Evolutionary conservation across 2,888 invertebrate species (phyloP), one percentile per base, ranked within the genome.

Genomic region (Uloborus plumipes): DNA sequence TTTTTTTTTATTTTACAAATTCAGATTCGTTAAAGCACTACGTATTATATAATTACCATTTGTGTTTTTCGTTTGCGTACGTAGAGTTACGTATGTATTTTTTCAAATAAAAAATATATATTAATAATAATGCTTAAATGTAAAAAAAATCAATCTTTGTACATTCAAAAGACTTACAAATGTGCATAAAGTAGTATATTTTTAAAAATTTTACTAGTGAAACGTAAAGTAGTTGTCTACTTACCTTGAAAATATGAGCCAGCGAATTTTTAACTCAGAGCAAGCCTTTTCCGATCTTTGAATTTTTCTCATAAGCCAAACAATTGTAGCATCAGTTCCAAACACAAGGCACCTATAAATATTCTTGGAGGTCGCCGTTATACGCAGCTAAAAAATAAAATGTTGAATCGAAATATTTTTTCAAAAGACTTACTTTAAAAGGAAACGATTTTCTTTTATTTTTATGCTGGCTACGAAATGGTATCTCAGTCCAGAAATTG

Each of bases 211-310:
- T 39, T 39, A 7, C 3, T 39, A 11, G 11, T 11, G 11, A 39
- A 39, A 39, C 11, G 11, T 11, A 51, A 66, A 66, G 39, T 9
- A 47, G 51, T 66, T 49, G 22, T 26, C 51, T 51, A 66, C 66
- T 66, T 66, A 66, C 66, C 66, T 66, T n/a, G 13, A 66, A 66
- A 66, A 66, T 66, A 66, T 66, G 51, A 26, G 66, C n/a, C 22
- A 22, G 51, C 15, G 9, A 20, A 20, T 65, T 65, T 65, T 49
- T 66, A 66, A 26, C 51, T 26, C 16, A 51, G 51, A 51, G 51
- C 51, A 39, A 39, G 39, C 39, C 39, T 39, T 66, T 66, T 66
- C 66, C 51, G 51, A 7, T 51, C 51, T 51, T 51, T 51, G 66
- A 26, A 66, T 51, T 66, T 66, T 51, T 22, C 51, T 51, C 66